Evolutionary conservation across 2,888 invertebrate genomes (phyloP), one percentile per base, ranked within the genome.

Genomic region (Leucania comma): DNA sequence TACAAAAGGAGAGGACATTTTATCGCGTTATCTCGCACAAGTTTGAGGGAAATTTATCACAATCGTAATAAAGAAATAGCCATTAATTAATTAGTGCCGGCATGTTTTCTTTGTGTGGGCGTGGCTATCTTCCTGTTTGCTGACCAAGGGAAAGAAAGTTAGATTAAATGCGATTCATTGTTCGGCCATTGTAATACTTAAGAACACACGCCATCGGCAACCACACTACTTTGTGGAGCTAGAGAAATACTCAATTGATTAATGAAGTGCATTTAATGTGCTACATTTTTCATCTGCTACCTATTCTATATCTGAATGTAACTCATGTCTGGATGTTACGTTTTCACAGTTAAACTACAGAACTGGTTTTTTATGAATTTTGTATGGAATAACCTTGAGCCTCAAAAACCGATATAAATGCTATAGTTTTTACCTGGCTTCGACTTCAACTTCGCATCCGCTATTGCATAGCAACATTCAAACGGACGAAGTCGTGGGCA

Each of bases 71-170:
- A 90, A 90, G 91, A 92, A 92, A 93, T 89, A 86, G 81, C 89
- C 88, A 81, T 88, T 93, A 94, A 94, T 95, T 94, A 95, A 94
- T 94, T 94, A 94, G 89, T 87, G 90, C 75, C 87, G 86, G 88
- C 92, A 86, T 92, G 92, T 93, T 92, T 91, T 88, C 90, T 89
- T 88, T 88, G 90, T 90, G 89, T 89, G 93, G 93, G 93, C 89
- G 94, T 92, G 92, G 89, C 88, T 78, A 82, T 90, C 90, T 92
- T 92, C 90, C 89, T 90, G 91, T 91, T 93, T 91, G 89, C 90
- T 84, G 87, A 88, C 88, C 85, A 88, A 91, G 90, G 91, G 88
- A 91, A 93, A 92, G 91, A 92, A 93, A 94, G 92, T 93, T 93
- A 92, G 93, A 94, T 94, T 94, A 94, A 93, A 93, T 89, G 90